Evolutionary conservation across 2,113 vertebrate species (phyloP).

Genomic region (Callipepla squamata): DNA sequence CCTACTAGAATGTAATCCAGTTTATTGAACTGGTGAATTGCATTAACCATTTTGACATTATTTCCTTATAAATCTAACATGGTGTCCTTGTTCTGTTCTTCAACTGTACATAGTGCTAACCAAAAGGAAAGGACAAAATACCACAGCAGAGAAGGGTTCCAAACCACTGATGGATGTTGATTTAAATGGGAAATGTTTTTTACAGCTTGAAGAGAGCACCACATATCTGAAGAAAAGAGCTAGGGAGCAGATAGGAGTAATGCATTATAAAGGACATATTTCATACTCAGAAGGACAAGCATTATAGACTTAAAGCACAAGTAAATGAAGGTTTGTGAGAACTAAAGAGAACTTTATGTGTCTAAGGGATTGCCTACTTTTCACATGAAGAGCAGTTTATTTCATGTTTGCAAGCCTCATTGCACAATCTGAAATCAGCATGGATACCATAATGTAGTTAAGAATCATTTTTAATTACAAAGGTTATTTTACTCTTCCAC

Average conservation of each 20-base stretch:
- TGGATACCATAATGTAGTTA: not conserved
- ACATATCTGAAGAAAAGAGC: not conserved
- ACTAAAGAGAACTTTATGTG: not conserved
- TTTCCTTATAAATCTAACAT: conserved; percentile 77
- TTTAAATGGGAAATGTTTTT: conserved; percentile 38
- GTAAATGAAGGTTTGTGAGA: not conserved
- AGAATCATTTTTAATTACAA: not conserved
- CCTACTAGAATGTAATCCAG: conserved; percentile 77
- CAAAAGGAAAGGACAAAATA: conserved; percentile 46
- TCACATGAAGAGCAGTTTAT: not conserved
- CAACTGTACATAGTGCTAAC: conserved; percentile 10
- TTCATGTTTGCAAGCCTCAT: not conserved
- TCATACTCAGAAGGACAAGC: not conserved
- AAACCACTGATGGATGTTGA: conserved; percentile 28
- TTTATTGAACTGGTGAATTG: conserved; percentile 80
- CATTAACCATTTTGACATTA: conserved; percentile 79
- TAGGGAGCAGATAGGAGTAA: not conserved
- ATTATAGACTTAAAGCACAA: not conserved
- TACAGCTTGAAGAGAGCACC: not conserved
- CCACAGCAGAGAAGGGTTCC: not conserved
- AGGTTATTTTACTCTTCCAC: not conserved
- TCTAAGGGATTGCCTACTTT: not conserved
- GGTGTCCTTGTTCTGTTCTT: conserved; percentile 73
- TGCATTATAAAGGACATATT: not conserved
- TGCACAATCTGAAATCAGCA: not conserved